Evolutionary conservation across 1,140 invertebrate species (phyloP), one percentile per base, ranked within the genome.

Genomic region (Temnothorax curvispinosus): DNA sequence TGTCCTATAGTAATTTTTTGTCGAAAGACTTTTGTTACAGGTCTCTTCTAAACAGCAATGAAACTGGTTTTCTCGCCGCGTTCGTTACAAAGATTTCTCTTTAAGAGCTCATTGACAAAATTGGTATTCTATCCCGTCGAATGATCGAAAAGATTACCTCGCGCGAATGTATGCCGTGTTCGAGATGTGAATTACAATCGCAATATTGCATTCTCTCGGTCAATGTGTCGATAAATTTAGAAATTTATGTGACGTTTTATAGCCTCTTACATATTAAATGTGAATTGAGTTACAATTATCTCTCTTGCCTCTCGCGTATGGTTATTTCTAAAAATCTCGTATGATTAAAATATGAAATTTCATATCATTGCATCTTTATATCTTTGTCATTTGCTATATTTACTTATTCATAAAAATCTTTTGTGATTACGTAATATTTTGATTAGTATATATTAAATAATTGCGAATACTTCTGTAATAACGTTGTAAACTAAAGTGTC

Each of bases 181-280:
- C 13, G 32, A 65, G 9, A 38, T 64, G 2, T 21, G 65, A 87
- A 87, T 78, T 54, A 58, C 56, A 89, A 87, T 89, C 50, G 54
- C 84, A 52, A 27, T 9, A 13, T 58, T 41, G 21, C 67, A 9
- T 52, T 64, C 47, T 78, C 35, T 80, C 32, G n/a, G n/a, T 58
- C 9, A 11, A 56, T 47, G 78, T 77, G 32, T 56, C 13, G 1
- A 50, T 58, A 87, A 86, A 76, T 15, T 86, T 35, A 27, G 9
- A 81, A 52, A 72, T 27, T 1, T 44, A 47, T 35, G 5, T 18
- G 7, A 50, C 18, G 9, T 27, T 41, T 18, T 13, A 47, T 13
- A 3, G n/a, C 56, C 35, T 44, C n/a, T 47, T 69, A 11, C 11
- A 6, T 8, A 2, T 54, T 54, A 54, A 41, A 54, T 15, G 11